phyloP scores from a whole-genome alignment of 2,113 vertebrate species.

The Micronycteris hirsuta region DNA sequence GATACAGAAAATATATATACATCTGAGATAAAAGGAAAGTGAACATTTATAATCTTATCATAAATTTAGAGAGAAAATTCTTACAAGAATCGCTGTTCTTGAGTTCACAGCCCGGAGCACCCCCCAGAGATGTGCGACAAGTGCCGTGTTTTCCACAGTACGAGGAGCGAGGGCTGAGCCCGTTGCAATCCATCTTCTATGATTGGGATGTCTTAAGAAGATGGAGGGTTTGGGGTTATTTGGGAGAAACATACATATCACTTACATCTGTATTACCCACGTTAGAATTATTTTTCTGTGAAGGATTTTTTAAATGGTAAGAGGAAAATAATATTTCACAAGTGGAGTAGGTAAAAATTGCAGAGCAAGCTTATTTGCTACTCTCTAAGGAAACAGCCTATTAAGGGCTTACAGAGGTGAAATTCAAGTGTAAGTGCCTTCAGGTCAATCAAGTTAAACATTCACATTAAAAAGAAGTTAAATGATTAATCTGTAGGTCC shows the following conservation, averaged over 20 bases:
- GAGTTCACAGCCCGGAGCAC: background rate
- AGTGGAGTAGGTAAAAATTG: background rate
- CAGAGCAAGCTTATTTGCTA: background rate
- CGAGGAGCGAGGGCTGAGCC: background rate
- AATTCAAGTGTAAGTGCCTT: conserved; percentile 4
- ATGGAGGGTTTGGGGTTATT: background rate
- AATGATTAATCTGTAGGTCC: background rate
- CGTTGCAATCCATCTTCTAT: conserved; percentile 10
- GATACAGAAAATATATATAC: too few species aligned
- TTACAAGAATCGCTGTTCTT: background rate
- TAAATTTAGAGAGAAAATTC: background rate
- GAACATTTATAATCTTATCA: background rate
- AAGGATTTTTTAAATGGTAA: background rate
- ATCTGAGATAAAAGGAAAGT: background rate
- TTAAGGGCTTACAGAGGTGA: background rate
- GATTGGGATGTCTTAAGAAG: background rate
- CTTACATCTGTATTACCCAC: background rate
- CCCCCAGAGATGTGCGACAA: background rate
- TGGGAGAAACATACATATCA: background rate
- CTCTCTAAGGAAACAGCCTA: background rate
- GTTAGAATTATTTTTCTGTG: background rate
- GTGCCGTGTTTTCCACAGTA: background rate
- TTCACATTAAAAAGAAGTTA: conserved; percentile 16
- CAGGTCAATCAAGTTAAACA: conserved; percentile 50
- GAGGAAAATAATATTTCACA: background rate